Percentiles rank a stretch among this genome's conserved stretches.
phyloP scores from a whole-genome alignment of 2,888 invertebrate species.

The Sceliomorpha sp. region DNA sequence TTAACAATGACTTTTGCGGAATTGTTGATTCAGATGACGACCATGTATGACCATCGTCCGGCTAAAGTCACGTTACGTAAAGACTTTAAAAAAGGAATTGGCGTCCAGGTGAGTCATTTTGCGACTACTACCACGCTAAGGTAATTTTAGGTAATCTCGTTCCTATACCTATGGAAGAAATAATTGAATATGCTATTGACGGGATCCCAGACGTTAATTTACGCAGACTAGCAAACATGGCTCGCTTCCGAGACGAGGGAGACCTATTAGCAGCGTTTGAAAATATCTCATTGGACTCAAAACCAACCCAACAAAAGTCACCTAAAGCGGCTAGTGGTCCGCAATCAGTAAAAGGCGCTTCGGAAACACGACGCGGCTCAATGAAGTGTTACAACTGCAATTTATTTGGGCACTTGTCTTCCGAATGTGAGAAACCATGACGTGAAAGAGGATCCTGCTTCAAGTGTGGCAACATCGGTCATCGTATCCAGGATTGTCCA shows the following conservation, averaged over 20 bases:
- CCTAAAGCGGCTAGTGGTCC: no score
- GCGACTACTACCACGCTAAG: constrained; percentile 52
- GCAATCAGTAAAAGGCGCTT: no score
- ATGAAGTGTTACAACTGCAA: constrained; percentile 21
- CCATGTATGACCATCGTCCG: constrained; percentile 2
- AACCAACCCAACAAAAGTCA: not conserved
- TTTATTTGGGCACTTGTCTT: constrained; percentile 1
- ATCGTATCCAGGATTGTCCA: constrained; percentile 16
- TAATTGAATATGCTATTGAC: constrained; percentile 47
- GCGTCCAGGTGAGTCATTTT: constrained; percentile 42
- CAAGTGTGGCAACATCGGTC: constrained; percentile 15
- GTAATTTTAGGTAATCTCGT: constrained; percentile 38
- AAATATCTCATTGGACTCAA: not conserved
- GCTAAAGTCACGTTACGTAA: not conserved
- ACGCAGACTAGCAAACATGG: constrained; percentile 35
- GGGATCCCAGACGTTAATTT: constrained; percentile 35
- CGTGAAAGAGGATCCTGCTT: constrained; percentile 19
- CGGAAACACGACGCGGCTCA: not conserved
- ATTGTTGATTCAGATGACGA: not conserved
- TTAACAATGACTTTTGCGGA: not conserved
- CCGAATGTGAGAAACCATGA: constrained; percentile 10
- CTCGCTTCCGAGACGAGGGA: constrained; percentile 5
- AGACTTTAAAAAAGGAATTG: constrained; percentile 38
- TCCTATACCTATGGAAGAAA: constrained; percentile 28
- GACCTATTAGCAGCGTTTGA: constrained; percentile 15